A percentile compares a stretch with the other conserved stretches of the same genome.
Evolutionary conservation across 2,888 invertebrate species (phyloP).

Genomic region (Agonopterix arenella): DNA sequence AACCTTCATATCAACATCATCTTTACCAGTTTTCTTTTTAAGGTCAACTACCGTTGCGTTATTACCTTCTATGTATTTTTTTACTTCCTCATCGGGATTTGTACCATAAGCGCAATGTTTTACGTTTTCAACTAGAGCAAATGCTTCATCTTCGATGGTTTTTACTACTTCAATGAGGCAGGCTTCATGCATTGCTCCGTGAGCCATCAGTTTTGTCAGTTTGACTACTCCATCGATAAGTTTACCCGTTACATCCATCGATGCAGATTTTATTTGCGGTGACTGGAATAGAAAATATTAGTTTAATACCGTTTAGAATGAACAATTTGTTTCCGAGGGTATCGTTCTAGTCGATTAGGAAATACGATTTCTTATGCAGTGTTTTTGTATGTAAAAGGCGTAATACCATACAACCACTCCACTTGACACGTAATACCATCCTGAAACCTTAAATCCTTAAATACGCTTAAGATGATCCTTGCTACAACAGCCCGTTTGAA

Average conservation of each 20-base stretch:
- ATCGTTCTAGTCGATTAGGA: no score
- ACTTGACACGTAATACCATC: no score
- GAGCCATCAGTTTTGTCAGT: constrained; percentile 61
- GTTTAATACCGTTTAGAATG: no score
- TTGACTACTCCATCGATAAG: constrained; percentile 56
- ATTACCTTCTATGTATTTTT: constrained; percentile 35
- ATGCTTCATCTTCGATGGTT: constrained; percentile 57
- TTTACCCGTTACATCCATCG: constrained; percentile 61
- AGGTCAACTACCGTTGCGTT: constrained; percentile 57
- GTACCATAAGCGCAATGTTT: constrained; percentile 39
- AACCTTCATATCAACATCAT: constrained; percentile 30
- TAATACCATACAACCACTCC: no score
- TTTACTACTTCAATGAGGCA: constrained; percentile 66
- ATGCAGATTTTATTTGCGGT: constrained; percentile 53
- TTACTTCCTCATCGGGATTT: constrained; percentile 22
- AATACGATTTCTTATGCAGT: no score
- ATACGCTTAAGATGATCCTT: no score
- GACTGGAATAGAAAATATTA: constrained; percentile 34
- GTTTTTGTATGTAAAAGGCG: no score
- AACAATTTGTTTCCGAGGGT: no score
- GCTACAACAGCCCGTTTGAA: no score
- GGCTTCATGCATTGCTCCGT: constrained; percentile 71
- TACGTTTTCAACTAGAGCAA: constrained; percentile 33
- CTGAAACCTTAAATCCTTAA: no score
- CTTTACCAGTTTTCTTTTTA: constrained; percentile 6